Base-by-base conservation (phyloP, 2,113 vertebrate genomes). In the Maccullochella peelii region DNA sequence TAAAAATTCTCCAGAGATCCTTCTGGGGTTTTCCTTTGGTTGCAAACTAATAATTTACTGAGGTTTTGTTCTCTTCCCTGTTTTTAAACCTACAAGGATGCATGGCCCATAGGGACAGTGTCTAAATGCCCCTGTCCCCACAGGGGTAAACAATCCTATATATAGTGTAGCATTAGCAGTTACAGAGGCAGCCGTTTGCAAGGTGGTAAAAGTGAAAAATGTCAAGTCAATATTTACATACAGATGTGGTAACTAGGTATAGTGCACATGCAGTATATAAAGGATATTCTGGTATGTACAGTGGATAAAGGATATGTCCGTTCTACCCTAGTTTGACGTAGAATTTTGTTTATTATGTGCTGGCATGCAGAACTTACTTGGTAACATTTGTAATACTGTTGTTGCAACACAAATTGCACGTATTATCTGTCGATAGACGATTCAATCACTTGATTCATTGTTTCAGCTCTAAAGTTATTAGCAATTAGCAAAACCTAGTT, bases 41-140 rank as follows among this genome's bases (percentile, higher is more conserved):
- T 80, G 59, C 42, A 78, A 47, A 86, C 73, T 38, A 36, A 50
- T 80, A 59, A 85, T 83, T 57, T 63, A 49, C 55, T 20, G 4
- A 52, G 52, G 33, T 77, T 74, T 83, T 52, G 11, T 73, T 65
- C n/a, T 65, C 50, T 23, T 78, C 6, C 1, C 49, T 84, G 40
- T 80, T 82, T 79, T 79, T 68, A 55, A 83, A 78, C 61, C 62
- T 55, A 58, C 78, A 68, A 36, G 30, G 42, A 73, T 80, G 58
- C 30, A 30, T 82, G 58, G 40, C 54, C 73, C 68, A 21, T 8
- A 25, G 75, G 67, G 76, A 61, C 10, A 1, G 0, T 78, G 68
- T 82, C 69, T 84, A 77, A 74, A 71, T 79, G 62, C n/a, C 49
- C 78, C 27, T 54, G 84, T 38, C 73, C 84, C 79, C 69, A 54